These are phyloP conservation scores for Gambusia affinis DNA, from an alignment of 2,113 vertebrate genomes.

Conservation along the genomic window DNA sequence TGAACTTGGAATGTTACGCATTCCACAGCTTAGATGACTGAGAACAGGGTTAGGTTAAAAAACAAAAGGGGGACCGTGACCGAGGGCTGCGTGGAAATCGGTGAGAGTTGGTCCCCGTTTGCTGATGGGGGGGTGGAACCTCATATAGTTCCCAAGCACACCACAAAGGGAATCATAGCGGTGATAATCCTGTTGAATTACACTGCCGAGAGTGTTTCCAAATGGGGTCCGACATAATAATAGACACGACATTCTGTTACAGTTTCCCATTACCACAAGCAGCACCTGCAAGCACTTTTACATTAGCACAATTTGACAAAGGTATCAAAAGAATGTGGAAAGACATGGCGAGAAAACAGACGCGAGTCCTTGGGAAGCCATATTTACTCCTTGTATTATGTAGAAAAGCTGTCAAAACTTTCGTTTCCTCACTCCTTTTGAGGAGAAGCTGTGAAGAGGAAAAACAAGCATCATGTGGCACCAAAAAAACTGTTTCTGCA, in stretches of 20 bases:
- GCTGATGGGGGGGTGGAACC: neutral
- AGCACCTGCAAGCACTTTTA: neutral
- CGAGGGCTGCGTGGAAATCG: neutral
- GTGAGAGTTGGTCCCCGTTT: neutral
- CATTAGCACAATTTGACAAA: constrained; percentile 7
- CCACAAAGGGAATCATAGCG: neutral
- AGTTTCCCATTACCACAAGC: neutral
- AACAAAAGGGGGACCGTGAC: neutral
- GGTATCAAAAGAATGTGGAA: constrained; percentile 5
- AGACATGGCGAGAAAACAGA: constrained; percentile 2
- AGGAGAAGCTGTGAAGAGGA: neutral
- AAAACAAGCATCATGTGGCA: neutral
- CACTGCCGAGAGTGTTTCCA: neutral
- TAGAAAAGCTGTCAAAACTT: neutral
- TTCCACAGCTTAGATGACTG: neutral
- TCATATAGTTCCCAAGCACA: neutral
- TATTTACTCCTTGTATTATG: neutral
- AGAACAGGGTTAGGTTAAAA: neutral
- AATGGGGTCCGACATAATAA: constrained; percentile 3
- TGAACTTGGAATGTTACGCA: neutral
- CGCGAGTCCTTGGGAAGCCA: neutral
- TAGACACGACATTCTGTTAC: constrained; percentile 1
- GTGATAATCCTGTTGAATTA: neutral
- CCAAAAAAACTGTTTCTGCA: neutral
- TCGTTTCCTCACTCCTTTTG: neutral